Evolutionary conservation across 2,888 invertebrate species (phyloP).

Genomic region (Rhopalosiphum nymphaeae): DNA sequence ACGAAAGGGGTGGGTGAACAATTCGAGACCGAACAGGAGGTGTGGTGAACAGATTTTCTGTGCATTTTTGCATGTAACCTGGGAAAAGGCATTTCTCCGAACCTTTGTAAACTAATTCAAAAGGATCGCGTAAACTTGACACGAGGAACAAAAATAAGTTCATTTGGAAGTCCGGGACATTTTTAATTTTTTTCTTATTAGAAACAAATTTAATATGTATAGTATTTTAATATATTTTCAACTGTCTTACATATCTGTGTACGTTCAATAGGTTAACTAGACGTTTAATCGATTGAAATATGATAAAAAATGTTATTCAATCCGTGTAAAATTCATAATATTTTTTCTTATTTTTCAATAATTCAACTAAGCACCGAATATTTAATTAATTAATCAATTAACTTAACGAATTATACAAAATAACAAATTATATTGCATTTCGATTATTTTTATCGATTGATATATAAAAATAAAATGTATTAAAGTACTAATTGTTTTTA

Average conservation of each 20-base stretch:
- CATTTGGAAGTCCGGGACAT: background rate
- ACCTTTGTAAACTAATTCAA: constrained; percentile 28
- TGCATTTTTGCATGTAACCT: constrained; percentile 21
- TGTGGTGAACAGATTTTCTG: background rate
- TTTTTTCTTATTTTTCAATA: background rate
- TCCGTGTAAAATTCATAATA: background rate
- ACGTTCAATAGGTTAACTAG: background rate
- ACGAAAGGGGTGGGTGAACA: background rate
- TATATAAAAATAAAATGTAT: background rate
- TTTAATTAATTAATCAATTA: background rate
- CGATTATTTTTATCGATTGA: background rate
- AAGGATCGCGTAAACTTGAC: constrained; percentile 26
- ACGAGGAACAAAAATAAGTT: background rate
- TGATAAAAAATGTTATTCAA: background rate
- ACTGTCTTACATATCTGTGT: background rate
- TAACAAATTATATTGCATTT: background rate
- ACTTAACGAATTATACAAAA: background rate
- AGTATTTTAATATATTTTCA: background rate
- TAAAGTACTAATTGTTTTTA: background rate
- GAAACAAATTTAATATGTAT: background rate
- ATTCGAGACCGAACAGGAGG: background rate
- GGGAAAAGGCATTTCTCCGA: background rate
- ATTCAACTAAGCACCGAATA: background rate
- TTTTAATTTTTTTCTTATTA: background rate
- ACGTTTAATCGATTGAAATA: background rate